Base-by-base conservation (phyloP, 1,140 invertebrate species). In the Dysdera silvatica region DNA sequence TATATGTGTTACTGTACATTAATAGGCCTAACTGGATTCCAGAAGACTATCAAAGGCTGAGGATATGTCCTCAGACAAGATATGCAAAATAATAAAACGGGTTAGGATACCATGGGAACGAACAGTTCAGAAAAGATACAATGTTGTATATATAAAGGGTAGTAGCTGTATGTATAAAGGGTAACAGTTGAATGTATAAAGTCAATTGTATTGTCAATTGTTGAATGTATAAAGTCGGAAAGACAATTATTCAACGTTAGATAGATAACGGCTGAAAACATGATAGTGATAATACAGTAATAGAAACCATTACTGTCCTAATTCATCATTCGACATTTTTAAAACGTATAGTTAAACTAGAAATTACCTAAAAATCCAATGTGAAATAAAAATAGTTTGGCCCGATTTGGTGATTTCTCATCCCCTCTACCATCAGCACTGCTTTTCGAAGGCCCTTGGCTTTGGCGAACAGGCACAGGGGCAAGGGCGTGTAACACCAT, bases 401-500 rank as follows among this genome's bases (percentile, higher is more conserved):
- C 28, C 8, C 64, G 45, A 51, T 47, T 60, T 68, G 66, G 66
- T 43, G 62, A 61, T 32, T 61, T 66, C 10, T 52, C 65, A 24
- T n/a, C 14, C 5, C n/a, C 37, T 29, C 51, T 54, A 20, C 41
- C 51, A 20, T 65, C 57, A 23, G 55, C 53, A n/a, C 49, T 51
- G 14, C 53, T 45, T 60, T 65, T 65, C 35, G 53, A n/a, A 37
- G 61, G 31, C 29, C 37, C 59, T 33, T 24, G 59, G 37, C 40
- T 56, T 18, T 68, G 64, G 1, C 59, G 48, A 33, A 70, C 70
- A 5, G 72, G 57, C 5, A 79, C 73, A 14, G 91, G 89, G 78
- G 83, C 87, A 71, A 98, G 84, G 10, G 92, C 86, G 74, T 90
- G 89, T 7, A 98, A 79, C 10, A 98, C 85, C 23, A 93, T 85